Base-by-base conservation (phyloP, 2,888 invertebrate genomes). In the Sphecodes monilicornis region DNA sequence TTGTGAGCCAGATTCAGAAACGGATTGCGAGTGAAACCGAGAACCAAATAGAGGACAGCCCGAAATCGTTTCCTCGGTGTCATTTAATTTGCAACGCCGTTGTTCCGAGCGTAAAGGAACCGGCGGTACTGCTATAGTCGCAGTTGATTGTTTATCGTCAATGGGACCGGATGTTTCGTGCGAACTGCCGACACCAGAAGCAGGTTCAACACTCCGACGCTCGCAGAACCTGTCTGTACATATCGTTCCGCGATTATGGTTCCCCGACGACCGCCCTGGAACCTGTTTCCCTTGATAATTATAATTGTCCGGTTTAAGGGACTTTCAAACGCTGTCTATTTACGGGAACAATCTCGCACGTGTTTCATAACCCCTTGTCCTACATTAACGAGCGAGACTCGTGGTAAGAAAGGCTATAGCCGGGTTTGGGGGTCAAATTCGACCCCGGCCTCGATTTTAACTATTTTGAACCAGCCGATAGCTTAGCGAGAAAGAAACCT, bases 51-150 rank as follows among this genome's bases (percentile, higher is more conserved):
- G 54, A 11, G 39, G 36, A 10, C 54, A n/a, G 54, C n/a, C n/a
- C 29, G 57, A 54, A 41, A 32, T 18, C 18, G 41, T n/a, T 11
- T n/a, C 22, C 29, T 26, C 32, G 50, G 41, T 29, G 22, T n/a
- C 70, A 41, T 80, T 54, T 81, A 80, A 79, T 70, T 79, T 68
- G 43, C 43, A 66, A 32, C 60, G 11, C 16, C 29, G 50, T 22
- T 8, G 60, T 64, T 60, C 39, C 22, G 39, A 3, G 26, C 16
- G 60, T 32, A 64, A 64, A 64, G n/a, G 32, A 13, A 18, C 16
- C 18, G 36, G 16, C 36, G 10, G 26, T n/a, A 26, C 64, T 32
- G 26, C 8, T 54, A 22, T 1, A 26, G 41, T 22, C 11, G 18
- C 32, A 32, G 41, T 54, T 43, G 26, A 43, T 57, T 66, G 43